Conservation (phyloP, 2,113 vertebrate genomes). For the Scortum barcoo region DNA sequence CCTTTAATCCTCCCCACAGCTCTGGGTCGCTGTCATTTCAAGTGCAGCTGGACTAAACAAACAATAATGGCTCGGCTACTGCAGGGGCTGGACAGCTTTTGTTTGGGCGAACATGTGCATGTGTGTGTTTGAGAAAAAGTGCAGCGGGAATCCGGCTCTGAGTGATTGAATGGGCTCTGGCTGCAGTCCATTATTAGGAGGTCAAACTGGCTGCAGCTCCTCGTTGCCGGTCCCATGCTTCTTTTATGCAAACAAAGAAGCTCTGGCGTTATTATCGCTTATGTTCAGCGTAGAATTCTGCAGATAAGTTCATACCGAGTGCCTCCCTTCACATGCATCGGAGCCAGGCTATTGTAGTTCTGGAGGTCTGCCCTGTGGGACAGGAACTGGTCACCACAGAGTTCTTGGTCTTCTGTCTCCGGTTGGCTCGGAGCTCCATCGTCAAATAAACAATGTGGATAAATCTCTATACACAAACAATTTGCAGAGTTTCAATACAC, state of each 20-base stretch:
- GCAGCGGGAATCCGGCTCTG: constrained; percentile 47
- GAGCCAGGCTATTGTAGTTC: constrained; percentile 63
- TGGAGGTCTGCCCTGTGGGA: constrained; percentile 66
- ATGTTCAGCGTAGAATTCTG: constrained; percentile 64
- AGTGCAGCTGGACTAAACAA: constrained; percentile 70
- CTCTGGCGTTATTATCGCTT: constrained; percentile 67
- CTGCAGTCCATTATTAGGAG: constrained; percentile 65
- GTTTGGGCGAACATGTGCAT: constrained; percentile 37
- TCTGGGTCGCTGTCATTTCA: constrained; percentile 70
- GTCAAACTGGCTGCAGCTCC: constrained; percentile 63
- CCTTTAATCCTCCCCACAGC: constrained; percentile 71
- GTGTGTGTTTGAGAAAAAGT: constrained; percentile 55
- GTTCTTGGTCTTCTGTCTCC: constrained; percentile 50
- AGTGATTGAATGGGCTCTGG: constrained; percentile 61
- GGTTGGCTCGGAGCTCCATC: constrained; percentile 59
- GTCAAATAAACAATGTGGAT: constrained; percentile 59
- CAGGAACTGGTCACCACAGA: constrained; percentile 28
- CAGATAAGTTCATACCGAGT: constrained; percentile 71
- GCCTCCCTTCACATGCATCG: constrained; percentile 39
- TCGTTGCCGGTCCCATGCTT: constrained; percentile 44
- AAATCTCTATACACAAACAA: constrained; percentile 63
- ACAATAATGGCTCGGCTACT: constrained; percentile 59
- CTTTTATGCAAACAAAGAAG: constrained; percentile 66
- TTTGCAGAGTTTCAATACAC: constrained; percentile 56
- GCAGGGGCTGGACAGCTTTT: constrained; percentile 53